Percentiles rank a stretch among this genome's conserved stretches.
phyloP scores from a whole-genome alignment of 2,888 invertebrate species.

The Cosmia pyralina region DNA sequence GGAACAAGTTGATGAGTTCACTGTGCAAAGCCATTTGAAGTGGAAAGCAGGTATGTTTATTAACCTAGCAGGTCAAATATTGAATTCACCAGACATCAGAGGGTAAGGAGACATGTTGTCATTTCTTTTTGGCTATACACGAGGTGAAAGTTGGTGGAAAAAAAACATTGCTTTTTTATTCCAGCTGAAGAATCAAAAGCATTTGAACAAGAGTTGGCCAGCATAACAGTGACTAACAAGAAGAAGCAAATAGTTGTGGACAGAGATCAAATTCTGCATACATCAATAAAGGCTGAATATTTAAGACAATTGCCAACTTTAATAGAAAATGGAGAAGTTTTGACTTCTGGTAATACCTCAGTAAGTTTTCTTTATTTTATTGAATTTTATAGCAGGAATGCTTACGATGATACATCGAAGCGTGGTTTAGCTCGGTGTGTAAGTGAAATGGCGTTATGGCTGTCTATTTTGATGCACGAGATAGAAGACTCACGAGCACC shows the following conservation, averaged over 20 bases:
- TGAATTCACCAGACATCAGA: neutral
- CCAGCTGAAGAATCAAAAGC: slow-evolving; percentile 95
- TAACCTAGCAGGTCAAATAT: neutral
- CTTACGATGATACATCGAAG: neutral
- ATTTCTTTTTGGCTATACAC: neutral
- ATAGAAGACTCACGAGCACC: too few relatives aligned
- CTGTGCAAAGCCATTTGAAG: slow-evolving; percentile 94
- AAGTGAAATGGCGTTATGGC: too few relatives aligned
- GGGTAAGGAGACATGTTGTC: neutral
- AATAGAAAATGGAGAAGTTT: slow-evolving; percentile 95
- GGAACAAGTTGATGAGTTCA: slow-evolving; percentile 95
- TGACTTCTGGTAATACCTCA: slow-evolving; percentile 97
- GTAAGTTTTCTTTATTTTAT: slow-evolving; percentile 87
- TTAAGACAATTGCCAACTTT: slow-evolving; percentile 94
- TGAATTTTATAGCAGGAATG: neutral
- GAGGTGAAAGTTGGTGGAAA: neutral
- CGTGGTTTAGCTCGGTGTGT: too few relatives aligned
- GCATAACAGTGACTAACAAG: slow-evolving; percentile 94
- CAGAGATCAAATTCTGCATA: slow-evolving; percentile 96
- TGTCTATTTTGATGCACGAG: too few relatives aligned
- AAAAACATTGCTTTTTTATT: slow-evolving; percentile 57
- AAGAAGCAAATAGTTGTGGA: slow-evolving; percentile 93
- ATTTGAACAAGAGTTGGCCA: slow-evolving; percentile 96
- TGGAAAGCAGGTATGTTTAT: slow-evolving; percentile 93
- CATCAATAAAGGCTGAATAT: slow-evolving; percentile 93